Evolutionary conservation across 2,797 vertebrate genomes (phyloP).

Genomic region (Alfaro cultratus): DNA sequence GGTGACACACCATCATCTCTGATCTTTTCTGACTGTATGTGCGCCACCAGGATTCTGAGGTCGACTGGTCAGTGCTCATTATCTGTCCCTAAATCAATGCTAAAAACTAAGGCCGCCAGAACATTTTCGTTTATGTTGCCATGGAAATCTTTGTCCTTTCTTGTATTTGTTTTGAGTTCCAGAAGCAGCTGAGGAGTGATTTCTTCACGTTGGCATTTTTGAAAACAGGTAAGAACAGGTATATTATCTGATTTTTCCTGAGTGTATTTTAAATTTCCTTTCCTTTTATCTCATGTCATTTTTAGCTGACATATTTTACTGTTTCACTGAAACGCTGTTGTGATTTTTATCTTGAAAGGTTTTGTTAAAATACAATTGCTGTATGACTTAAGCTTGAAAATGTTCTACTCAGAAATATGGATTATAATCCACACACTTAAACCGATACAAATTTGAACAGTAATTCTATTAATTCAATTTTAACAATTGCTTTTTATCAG

Average conservation of each 20-base stretch:
- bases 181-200: not conserved
- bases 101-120: not conserved
- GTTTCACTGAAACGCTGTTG: not conserved
- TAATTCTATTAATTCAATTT: not conserved
- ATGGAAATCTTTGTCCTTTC: not conserved
- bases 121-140: not conserved
- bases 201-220: not conserved
- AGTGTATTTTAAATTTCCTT: not conserved
- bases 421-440: not conserved
- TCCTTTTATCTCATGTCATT: not conserved
- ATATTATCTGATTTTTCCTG: not conserved
- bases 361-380: not conserved
- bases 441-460: not conserved
- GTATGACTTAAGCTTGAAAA: not conserved
- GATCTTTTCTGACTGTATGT: not conserved
- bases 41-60: not conserved
- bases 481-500: not conserved
- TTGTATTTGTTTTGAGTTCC: not conserved
- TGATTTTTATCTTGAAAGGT: not conserved
- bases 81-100: not conserved
- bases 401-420: not conserved
- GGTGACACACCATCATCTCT: not conserved
- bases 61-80: not conserved
- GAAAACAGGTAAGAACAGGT: not conserved
- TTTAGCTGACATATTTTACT: not conserved